Evolutionary conservation across 1,140 invertebrate species (phyloP).

Genomic region (Lysiphlebus fabarum): DNA sequence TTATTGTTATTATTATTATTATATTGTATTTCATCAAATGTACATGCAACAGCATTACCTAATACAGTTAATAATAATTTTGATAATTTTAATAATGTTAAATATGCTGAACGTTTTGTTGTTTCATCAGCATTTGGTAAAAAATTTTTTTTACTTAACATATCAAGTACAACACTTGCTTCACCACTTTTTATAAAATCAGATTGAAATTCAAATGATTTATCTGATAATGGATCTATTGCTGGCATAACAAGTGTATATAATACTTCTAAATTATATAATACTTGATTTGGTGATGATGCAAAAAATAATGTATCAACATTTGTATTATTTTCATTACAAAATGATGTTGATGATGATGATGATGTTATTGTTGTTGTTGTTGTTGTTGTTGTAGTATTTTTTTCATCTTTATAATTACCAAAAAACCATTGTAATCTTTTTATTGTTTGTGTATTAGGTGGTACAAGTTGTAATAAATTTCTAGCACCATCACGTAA

Average conservation of each 20-base stretch:
- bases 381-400: too few species aligned
- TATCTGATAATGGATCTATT: conserved; percentile 75
- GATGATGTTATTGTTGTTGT: conserved; percentile 16
- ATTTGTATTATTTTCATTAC: conserved; percentile 54
- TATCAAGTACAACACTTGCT: conserved; percentile 75
- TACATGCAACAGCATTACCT: conserved; percentile 69
- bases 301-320: conserved; percentile 74
- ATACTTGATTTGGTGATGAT: conserved; percentile 71
- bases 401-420: conserved; percentile 41
- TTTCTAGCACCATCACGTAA: conserved; percentile 82
- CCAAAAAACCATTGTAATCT: conserved; percentile 62
- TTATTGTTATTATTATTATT: conserved; percentile 40
- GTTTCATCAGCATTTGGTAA: conserved; percentile 76
- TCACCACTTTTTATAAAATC: conserved; percentile 86
- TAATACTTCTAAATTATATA: conserved; percentile 76
- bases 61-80: conserved; percentile 86
- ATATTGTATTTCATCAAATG: conserved; percentile 57
- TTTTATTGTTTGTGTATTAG: conserved; percentile 73
- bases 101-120: conserved; percentile 80
- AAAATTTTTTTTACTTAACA: conserved; percentile 86
- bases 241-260: conserved; percentile 92
- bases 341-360: conserved; percentile 38
- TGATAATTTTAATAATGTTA: conserved; percentile 82
- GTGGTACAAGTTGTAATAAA: conserved; percentile 85
- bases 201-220: conserved; percentile 82